Evolutionary conservation across 2,888 invertebrate genomes (phyloP), one percentile per base, ranked within the genome.

Genomic region (Luffia ferchaultella): DNA sequence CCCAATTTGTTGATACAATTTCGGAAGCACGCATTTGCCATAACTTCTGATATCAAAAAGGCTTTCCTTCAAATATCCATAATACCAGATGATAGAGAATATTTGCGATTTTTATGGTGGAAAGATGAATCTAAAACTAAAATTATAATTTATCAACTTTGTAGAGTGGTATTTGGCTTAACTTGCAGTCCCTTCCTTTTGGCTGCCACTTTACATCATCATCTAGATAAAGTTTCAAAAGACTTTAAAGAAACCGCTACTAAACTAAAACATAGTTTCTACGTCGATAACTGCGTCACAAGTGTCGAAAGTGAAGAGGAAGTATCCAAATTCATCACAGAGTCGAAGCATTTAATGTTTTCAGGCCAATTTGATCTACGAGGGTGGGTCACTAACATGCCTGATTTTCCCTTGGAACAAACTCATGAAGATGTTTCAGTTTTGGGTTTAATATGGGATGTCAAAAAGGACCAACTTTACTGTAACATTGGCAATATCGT

Each of bases 21-120:
- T 52, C 50, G 57, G 16, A 7, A 47, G 7, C 18, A 50, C 40
- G 55, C 52, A 44, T 51, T 60, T 30, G 62, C 58, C 15, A 55
- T 58, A 0, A 50, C 55, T 2, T 50, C 61, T 3, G 62, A 64
- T 52, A 65, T 68, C 1, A 20, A 54, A 12, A 61, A 61, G 46
- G 65, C 62, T 0, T 67, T 67, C 52, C 50, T 62, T 16, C 62
- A 62, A 55, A 62, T 65, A 9, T 52, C 52, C 40, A 18, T 64
- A 1, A n/a, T 51, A 7, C 20, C 52, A 49, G 20, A 51, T 1
- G 62, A 68, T 43, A 46, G 64, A 42, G 55, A 64, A 47, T 63
- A 53, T 50, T 48, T 64, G 1, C 40, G 57, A 46, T 65, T 65
- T 52, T 51, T 67, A 3, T 61, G 62, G 61, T 55, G 45, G 45